Base-by-base conservation (phyloP, 2,113 vertebrate genomes). In the Ibidorhyncha struthersii region DNA sequence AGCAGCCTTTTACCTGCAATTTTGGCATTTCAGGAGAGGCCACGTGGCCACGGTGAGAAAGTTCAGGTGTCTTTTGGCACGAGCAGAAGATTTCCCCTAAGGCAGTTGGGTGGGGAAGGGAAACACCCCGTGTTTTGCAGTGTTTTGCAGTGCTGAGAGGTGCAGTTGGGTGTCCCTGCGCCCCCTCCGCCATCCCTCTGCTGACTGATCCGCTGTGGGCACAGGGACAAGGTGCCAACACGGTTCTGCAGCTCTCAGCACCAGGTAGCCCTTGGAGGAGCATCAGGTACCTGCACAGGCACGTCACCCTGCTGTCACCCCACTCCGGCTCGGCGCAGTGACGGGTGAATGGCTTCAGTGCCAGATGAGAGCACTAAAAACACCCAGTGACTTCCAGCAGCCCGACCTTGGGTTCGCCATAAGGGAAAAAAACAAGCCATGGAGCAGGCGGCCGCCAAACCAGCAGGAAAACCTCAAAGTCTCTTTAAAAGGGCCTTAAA, bases 281-380 rank as follows among this genome's bases (percentile, higher is more conserved):
- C 50, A 56, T 21, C 4, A 7, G 80, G 63, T 47, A 9, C 1
- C 0, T 30, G 78, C 29, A 25, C 4, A 2, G 80, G 80, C 41
- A 11, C 0, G 12, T 59, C 67, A 84, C 72, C 38, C 29, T 16
- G 47, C 45, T 55, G 71, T 66, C 62, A 84, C 45, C 53, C n/a
- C 2, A 14, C 82, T 36, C 65, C 0, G 0, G 2, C 32, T 7
- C 1, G 0, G 27, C 5, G 2, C 27, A 40, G 58, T 50, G 92
- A 45, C 0, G 5, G 65, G 21, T 23, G 47, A 36, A 14, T 29
- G 43, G 58, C 17, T 87, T 45, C 45, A 6, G 82, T 27, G 61
- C 52, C 61, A 56, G 30, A 29, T 23, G 12, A 4, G 50, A 89
- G 3, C 15, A 7, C 52, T 23, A 4, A 43, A 58, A 78, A 25